These are phyloP conservation scores for Archocentrus centrarchus DNA, from an alignment of 2,113 vertebrate genomes.

Conservation along the genomic window DNA sequence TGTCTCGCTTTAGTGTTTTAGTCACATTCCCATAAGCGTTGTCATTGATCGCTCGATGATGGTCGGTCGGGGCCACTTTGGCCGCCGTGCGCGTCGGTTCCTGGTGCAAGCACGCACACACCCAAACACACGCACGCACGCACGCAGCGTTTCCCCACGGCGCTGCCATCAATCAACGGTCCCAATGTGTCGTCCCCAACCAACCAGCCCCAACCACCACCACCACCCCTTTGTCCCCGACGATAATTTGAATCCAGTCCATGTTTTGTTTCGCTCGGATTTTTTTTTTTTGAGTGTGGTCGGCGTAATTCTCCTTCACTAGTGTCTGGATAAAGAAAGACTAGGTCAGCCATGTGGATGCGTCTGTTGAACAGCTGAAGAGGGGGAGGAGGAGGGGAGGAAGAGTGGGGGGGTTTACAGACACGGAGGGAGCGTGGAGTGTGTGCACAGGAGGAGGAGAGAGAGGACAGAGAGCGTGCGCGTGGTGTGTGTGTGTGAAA, in stretches of 20 bases:
- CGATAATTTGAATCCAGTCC: constrained; percentile 81
- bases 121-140: constrained; percentile 43
- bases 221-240: constrained; percentile 62
- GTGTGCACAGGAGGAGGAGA: constrained; percentile 63
- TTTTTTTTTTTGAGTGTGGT: constrained; percentile 60
- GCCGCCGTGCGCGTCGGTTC: constrained; percentile 72
- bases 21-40: constrained; percentile 76
- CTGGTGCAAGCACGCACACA: constrained; percentile 45
- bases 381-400: constrained; percentile 58
- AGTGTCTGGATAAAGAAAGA: constrained; percentile 86
- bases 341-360: constrained; percentile 91
- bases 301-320: constrained; percentile 80
- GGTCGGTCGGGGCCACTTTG: constrained; percentile 67
- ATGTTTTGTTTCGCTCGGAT: constrained; percentile 77
- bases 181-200: constrained; percentile 46
- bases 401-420: constrained; percentile 59
- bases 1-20: constrained; percentile 65
- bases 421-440: constrained; percentile 73
- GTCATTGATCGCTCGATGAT: constrained; percentile 74
- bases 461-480: constrained; percentile 16
- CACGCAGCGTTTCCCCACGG: constrained; percentile 77
- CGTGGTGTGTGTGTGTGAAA: not conserved
- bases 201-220: not conserved
- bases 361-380: constrained; percentile 87
- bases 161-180: constrained; percentile 84